These are phyloP conservation scores for Lagorchestes hirsutus DNA, from an alignment of 2,797 vertebrate species.

Conservation along the genomic window DNA sequence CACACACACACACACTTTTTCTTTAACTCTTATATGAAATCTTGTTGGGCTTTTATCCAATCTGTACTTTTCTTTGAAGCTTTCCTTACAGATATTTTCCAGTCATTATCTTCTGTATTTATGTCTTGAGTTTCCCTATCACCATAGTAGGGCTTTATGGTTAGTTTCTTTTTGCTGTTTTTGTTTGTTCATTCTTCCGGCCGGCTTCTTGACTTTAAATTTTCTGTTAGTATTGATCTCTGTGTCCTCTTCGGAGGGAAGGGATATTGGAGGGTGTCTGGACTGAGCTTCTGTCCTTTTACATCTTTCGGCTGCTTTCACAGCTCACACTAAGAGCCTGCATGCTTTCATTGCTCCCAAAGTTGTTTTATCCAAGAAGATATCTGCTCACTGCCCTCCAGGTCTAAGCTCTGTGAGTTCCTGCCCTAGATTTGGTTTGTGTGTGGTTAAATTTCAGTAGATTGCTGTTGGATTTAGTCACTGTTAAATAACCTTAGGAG, in stretches of 20 bases:
- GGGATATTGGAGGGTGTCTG: background rate
- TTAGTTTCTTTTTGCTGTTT: background rate
- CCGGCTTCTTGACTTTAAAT: background rate
- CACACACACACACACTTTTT: too few species aligned
- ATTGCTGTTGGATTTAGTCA: background rate
- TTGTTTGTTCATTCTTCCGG: background rate
- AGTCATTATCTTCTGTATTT: background rate
- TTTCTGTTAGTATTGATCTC: background rate
- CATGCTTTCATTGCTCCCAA: background rate
- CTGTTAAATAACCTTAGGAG: background rate
- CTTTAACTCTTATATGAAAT: background rate
- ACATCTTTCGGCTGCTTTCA: too few species aligned
- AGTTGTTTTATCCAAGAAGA: background rate
- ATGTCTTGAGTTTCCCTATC: background rate
- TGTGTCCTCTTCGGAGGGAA: background rate
- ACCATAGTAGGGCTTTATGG: background rate
- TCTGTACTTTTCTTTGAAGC: background rate
- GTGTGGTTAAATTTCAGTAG: background rate
- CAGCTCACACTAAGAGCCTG: background rate
- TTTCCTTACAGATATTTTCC: background rate
- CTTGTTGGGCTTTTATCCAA: background rate
- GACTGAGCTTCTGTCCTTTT: too few species aligned
- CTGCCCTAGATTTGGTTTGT: background rate
- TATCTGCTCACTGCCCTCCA: background rate
- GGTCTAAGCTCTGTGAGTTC: background rate